Evolutionary conservation across 2,888 invertebrate species (phyloP).

Genomic region (Timandra comae): DNA sequence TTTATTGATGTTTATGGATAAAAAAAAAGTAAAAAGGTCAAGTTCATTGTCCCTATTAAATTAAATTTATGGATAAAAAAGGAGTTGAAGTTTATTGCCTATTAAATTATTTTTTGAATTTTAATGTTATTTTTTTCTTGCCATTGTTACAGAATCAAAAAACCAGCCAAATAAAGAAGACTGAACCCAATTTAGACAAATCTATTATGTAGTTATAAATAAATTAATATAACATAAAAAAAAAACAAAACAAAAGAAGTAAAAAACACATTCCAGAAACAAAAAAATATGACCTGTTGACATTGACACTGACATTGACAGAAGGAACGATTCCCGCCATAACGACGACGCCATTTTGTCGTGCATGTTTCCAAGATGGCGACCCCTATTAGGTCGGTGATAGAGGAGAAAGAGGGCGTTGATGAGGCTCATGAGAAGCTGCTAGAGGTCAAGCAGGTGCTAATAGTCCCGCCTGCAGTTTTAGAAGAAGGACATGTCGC

Average conservation of each 20-base stretch:
- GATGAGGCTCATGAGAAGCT: conserved; percentile 61
- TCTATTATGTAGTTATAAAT: too few species aligned
- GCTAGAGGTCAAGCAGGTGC: conserved; percentile 37
- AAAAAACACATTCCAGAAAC: conserved; percentile 18
- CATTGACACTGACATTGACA: too few species aligned
- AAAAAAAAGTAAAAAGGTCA: too few species aligned
- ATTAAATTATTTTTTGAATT: too few species aligned
- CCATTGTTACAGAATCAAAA: conserved; percentile 20
- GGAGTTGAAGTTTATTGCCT: too few species aligned
- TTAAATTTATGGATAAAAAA: too few species aligned
- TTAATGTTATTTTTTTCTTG: conserved; percentile 2
- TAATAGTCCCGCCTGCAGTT: conserved; percentile 36
- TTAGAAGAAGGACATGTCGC: conserved; percentile 40
- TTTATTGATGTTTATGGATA: too few species aligned
- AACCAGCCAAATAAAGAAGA: conserved; percentile 24
- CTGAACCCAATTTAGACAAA: conserved; percentile 22
- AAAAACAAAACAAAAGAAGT: conserved; percentile 5
- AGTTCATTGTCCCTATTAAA: too few species aligned
- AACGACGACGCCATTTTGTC: conserved; percentile 32
- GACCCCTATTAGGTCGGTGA: conserved; percentile 34
- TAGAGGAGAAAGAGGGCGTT: conserved; percentile 35
- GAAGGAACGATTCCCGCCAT: conserved; percentile 20
- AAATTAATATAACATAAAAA: too few species aligned
- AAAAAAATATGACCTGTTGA: too few species aligned
- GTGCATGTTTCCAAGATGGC: conserved; percentile 47